These are phyloP conservation scores for Tetrao urogallus DNA, from an alignment of 2,113 vertebrate genomes.

Conservation along the genomic window DNA sequence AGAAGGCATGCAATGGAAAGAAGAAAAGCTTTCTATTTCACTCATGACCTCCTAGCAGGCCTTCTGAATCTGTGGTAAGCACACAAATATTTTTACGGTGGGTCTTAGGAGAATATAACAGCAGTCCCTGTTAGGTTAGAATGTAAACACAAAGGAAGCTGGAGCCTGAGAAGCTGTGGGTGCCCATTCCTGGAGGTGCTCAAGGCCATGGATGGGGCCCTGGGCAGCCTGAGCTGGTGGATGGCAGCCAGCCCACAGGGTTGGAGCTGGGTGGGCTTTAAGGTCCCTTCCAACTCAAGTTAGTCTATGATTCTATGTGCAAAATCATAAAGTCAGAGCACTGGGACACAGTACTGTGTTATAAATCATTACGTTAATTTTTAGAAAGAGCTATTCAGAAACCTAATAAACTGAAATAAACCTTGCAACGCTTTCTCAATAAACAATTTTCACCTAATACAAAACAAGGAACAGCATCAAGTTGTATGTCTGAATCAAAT, in stretches of 20 bases:
- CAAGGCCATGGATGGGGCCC: not conserved
- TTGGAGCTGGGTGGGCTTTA: not conserved
- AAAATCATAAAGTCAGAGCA: not conserved
- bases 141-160: not conserved
- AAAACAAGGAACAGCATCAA: not conserved
- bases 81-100: not conserved
- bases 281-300: not conserved
- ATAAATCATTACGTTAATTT: not conserved
- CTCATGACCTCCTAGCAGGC: not conserved
- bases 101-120: not conserved
- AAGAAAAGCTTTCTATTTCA: not conserved
- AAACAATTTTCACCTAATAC: conserved; percentile 19
- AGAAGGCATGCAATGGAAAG: not conserved
- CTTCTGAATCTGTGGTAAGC: not conserved
- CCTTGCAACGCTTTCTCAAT: not conserved
- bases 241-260: not conserved
- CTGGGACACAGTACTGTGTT: not conserved
- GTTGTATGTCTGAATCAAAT: not conserved
- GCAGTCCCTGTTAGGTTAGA: not conserved
- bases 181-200: not conserved
- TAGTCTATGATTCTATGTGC: not conserved
- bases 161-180: not conserved
- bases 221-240: not conserved
- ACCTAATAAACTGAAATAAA: not conserved
- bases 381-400: not conserved